These are phyloP conservation scores for Tipula unca DNA, from an alignment of 2,888 invertebrate species.

Conservation along the genomic window DNA sequence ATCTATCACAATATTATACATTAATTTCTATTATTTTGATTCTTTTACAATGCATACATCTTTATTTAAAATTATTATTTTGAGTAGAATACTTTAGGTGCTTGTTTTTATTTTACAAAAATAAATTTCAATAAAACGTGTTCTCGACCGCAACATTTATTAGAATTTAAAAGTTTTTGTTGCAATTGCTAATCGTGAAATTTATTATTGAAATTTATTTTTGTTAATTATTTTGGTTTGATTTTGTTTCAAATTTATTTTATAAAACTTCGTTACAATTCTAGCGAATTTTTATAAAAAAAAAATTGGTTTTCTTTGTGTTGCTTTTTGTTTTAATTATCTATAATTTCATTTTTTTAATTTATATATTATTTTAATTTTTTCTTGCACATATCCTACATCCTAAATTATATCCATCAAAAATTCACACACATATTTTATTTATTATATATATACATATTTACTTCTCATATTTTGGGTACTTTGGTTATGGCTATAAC, in stretches of 20 bases:
- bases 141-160: neutral
- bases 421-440: neutral
- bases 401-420: neutral
- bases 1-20: neutral
- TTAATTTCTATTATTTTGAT: neutral
- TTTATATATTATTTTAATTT: neutral
- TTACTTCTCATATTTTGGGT: neutral
- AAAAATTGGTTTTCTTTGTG: neutral
- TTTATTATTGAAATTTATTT: neutral
- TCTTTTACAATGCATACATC: neutral
- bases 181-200: neutral
- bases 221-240: neutral
- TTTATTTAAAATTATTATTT: neutral
- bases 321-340: constrained; percentile 14
- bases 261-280: neutral
- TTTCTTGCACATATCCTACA: neutral
- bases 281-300: neutral
- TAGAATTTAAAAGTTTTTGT: neutral
- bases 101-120: neutral
- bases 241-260: neutral
- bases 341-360: neutral
- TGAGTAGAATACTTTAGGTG: neutral
- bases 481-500: neutral
- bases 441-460: neutral
- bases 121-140: neutral